Percentiles rank a stretch among this genome's conserved stretches.
phyloP scores from a whole-genome alignment of 2,113 vertebrate genomes.

The Amphiprion percula region DNA sequence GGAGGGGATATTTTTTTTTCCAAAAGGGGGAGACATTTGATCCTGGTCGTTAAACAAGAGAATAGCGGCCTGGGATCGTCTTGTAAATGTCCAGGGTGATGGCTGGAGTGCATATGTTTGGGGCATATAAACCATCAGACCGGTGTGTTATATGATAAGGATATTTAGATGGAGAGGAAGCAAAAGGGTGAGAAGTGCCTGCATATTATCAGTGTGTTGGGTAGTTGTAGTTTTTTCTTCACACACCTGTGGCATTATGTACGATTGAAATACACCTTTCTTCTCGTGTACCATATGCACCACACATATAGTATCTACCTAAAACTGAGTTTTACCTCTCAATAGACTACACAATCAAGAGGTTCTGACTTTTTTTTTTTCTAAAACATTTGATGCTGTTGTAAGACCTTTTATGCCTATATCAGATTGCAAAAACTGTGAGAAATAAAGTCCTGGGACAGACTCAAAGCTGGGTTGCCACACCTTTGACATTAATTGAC shows the following conservation, averaged over 20 bases:
- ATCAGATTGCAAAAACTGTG: no score
- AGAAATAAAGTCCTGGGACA: neutral
- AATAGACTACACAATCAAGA: neutral
- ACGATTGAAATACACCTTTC: no score
- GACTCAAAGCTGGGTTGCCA: neutral
- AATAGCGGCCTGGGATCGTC: slow-evolving; percentile 52
- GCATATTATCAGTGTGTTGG: neutral
- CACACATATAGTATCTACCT: no score
- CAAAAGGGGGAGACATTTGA: slow-evolving; percentile 59
- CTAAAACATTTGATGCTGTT: neutral
- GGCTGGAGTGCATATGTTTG: slow-evolving; percentile 59
- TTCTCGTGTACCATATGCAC: no score
- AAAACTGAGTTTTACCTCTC: no score
- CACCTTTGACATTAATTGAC: neutral
- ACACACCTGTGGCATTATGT: neutral
- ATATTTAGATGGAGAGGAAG: slow-evolving; percentile 20
- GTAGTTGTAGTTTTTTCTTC: neutral
- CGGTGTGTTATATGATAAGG: slow-evolving; percentile 19
- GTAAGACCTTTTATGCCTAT: neutral
- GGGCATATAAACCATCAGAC: slow-evolving; percentile 32
- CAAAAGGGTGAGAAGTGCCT: neutral
- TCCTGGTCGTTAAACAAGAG: slow-evolving; percentile 70
- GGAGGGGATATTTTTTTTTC: slow-evolving; percentile 43
- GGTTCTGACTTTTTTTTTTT: neutral
- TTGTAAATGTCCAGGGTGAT: slow-evolving; percentile 75